Percentiles rank a stretch among this genome's conserved stretches.
These are phyloP conservation scores for Hyaena hyaena DNA, from an alignment of 2,113 vertebrate species.

Conservation along the genomic window DNA sequence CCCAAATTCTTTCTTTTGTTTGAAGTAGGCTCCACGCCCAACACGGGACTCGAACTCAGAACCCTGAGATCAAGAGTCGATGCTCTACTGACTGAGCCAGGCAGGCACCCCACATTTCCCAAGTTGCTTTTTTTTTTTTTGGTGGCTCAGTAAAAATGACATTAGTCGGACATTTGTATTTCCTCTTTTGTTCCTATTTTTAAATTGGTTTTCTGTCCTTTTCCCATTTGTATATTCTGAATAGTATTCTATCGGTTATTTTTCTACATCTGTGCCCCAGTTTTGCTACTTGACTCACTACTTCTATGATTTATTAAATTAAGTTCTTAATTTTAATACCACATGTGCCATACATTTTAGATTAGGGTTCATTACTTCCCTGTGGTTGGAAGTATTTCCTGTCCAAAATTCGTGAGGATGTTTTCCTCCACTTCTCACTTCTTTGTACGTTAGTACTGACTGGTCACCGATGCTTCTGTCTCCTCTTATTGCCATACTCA, in stretches of 20 bases:
- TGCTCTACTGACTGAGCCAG: too few species aligned
- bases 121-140: background rate
- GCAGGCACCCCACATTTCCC: background rate
- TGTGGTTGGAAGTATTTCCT: background rate
- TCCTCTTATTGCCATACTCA: background rate
- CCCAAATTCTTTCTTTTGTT: background rate
- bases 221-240: background rate
- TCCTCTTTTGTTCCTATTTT: background rate
- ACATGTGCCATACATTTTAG: background rate
- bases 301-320: background rate
- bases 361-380: background rate
- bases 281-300: background rate
- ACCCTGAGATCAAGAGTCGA: too few species aligned
- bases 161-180: background rate
- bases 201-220: background rate
- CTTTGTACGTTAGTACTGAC: background rate
- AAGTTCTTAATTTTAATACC: background rate
- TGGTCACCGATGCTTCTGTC: background rate
- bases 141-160: background rate
- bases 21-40: too few species aligned
- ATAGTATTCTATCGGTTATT: background rate
- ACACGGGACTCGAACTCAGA: too few species aligned
- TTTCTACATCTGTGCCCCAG: background rate
- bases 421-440: background rate
- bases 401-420: background rate